Evolutionary conservation across 1,140 invertebrate species (phyloP).

Genomic region (Mercenaria mercenaria): DNA sequence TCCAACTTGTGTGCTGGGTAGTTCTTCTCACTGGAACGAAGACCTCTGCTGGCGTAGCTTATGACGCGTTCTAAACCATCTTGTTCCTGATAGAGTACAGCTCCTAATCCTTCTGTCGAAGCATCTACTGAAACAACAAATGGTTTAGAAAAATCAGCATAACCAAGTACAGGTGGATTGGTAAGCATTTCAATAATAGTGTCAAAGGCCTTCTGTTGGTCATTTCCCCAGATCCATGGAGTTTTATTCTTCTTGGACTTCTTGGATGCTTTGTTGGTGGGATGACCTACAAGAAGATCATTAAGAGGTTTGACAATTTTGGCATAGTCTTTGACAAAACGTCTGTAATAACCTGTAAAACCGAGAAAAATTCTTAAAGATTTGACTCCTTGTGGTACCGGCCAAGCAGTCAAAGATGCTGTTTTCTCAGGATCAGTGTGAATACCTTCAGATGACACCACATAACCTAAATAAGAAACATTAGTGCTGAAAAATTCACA

Average conservation of each 20-base stretch:
- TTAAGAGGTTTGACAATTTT: neutral
- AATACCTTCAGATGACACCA: neutral
- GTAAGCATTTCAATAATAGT: neutral
- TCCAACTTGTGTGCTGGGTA: slow-evolving; percentile 45
- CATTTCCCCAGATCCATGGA: neutral
- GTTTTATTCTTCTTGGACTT: neutral
- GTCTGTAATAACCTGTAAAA: neutral
- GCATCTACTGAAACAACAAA: slow-evolving; percentile 10
- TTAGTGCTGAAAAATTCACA: neutral
- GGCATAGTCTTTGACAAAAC: neutral
- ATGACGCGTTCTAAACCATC: slow-evolving; percentile 39
- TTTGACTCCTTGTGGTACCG: neutral
- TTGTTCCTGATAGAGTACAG: neutral
- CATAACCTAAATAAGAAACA: slow-evolving; percentile 3
- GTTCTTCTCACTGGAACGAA: slow-evolving; percentile 20
- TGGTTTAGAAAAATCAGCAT: slow-evolving; percentile 25
- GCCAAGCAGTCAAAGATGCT: neutral
- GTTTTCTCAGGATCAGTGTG: neutral
- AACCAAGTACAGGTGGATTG: neutral
- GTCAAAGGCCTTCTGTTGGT: neutral
- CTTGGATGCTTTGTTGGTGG: neutral
- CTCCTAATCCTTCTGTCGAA: neutral
- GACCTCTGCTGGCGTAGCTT: slow-evolving; percentile 39
- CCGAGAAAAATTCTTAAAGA: neutral
- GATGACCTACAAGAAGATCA: neutral